Conservation (phyloP, 2,797 vertebrate species). For the Poeciliopsis presidionis region DNA sequence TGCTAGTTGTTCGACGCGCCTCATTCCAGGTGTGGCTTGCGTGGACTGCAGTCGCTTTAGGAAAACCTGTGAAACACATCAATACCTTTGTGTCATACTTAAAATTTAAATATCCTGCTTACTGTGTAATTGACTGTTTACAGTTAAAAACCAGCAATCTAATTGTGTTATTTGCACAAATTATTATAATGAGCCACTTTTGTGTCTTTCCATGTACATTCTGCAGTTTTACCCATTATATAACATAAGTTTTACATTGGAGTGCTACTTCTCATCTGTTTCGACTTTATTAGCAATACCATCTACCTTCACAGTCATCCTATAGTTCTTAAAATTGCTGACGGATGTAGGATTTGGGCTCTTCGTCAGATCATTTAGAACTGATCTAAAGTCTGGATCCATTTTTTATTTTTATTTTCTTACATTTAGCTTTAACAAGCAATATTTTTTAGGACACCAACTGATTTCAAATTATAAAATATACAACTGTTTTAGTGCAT, state of each 20-base stretch:
- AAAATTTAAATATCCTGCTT: neutral
- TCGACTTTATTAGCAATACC: neutral
- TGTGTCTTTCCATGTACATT: neutral
- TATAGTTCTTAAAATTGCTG: neutral
- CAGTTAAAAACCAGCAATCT: neutral
- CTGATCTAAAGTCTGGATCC: neutral
- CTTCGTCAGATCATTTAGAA: neutral
- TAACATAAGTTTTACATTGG: neutral
- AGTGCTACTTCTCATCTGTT: neutral
- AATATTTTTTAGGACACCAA: neutral
- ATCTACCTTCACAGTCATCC: neutral
- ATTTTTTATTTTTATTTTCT: neutral
- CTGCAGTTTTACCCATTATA: neutral
- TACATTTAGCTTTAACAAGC: neutral
- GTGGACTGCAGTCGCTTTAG: constrained; percentile 90
- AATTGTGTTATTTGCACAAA: neutral
- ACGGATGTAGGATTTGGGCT: neutral
- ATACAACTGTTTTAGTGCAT: neutral
- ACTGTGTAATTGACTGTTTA: neutral
- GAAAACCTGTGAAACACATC: constrained; percentile 81
- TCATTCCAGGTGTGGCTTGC: constrained; percentile 89
- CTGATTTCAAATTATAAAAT: neutral
- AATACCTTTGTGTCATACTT: neutral
- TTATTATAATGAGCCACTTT: neutral
- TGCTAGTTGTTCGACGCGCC: constrained; percentile 86